Conservation (phyloP, 2,113 vertebrate species). For the Poeciliopsis turrubarensis region DNA sequence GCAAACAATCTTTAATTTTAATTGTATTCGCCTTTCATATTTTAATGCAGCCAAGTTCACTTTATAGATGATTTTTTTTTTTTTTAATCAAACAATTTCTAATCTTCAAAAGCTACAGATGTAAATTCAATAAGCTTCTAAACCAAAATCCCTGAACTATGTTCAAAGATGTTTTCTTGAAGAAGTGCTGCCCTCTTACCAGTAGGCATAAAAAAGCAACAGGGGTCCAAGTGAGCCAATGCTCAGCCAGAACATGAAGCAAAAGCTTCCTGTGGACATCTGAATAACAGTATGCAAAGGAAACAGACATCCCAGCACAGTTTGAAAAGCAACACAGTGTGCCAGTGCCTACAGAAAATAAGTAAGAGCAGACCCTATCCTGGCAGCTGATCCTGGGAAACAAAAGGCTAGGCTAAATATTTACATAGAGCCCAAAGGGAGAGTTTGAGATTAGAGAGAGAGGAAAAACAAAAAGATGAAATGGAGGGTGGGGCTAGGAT, state of each 20-base stretch:
- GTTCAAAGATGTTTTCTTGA: neutral
- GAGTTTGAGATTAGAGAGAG: conserved; percentile 50
- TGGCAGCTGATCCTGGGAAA: conserved; percentile 44
- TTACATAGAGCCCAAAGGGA: conserved; percentile 64
- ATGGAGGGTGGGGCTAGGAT: neutral
- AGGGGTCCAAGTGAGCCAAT: conserved; percentile 8
- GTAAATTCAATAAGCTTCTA: neutral
- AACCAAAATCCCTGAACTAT: neutral
- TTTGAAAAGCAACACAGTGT: conserved; percentile 24
- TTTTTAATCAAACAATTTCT: neutral
- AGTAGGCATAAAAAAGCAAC: conserved; percentile 7
- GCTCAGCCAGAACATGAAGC: neutral
- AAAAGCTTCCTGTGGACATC: conserved; percentile 1
- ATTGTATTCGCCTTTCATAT: neutral
- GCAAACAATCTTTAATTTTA: neutral
- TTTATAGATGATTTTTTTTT: neutral
- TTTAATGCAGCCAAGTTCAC: neutral
- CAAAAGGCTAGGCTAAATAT: conserved; percentile 59
- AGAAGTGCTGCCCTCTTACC: neutral
- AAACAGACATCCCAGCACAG: conserved; percentile 16
- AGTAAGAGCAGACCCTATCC: conserved; percentile 37
- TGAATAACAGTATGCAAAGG: conserved; percentile 4
- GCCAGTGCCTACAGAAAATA: conserved; percentile 13
- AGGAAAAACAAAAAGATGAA: conserved; percentile 34
- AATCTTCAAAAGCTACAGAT: neutral